Evolutionary conservation across 2,888 invertebrate species (phyloP).

Genomic region (Lithophane semibrunnea): DNA sequence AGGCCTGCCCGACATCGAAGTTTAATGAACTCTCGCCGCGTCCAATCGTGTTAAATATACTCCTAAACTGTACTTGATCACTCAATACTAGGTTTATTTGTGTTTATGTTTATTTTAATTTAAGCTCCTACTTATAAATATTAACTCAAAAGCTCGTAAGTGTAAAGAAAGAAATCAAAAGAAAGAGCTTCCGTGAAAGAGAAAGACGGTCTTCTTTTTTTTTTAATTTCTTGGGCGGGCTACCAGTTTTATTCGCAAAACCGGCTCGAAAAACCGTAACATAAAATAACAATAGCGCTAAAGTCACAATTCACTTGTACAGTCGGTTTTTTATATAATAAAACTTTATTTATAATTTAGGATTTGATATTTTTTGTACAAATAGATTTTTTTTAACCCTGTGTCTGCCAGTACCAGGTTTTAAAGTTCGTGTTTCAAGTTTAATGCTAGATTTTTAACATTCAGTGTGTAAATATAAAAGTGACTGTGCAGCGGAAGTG

Average conservation of each 20-base stretch:
- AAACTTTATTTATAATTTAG: neutral
- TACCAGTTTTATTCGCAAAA: constrained; percentile 29
- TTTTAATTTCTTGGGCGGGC: constrained; percentile 51
- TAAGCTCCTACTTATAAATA: constrained; percentile 67
- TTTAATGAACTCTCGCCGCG: constrained; percentile 85
- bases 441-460: constrained; percentile 16
- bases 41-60: constrained; percentile 68
- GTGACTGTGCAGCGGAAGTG: neutral
- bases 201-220: constrained; percentile 69
- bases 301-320: neutral
- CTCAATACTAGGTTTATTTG: constrained; percentile 69
- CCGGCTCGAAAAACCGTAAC: constrained; percentile 28
- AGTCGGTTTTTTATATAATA: neutral
- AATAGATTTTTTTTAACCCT: neutral
- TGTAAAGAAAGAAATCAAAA: constrained; percentile 73
- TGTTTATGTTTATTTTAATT: constrained; percentile 67
- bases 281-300: neutral
- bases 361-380: neutral
- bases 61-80: constrained; percentile 68
- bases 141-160: constrained; percentile 70
- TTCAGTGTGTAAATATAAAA: neutral
- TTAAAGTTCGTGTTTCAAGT: neutral
- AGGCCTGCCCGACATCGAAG: constrained; percentile 78
- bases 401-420: neutral
- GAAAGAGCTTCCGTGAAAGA: constrained; percentile 72